Evolutionary conservation across 1,140 invertebrate species (phyloP), one percentile per base, ranked within the genome.

Genomic region (Cyrtorhinus lividipennis): DNA sequence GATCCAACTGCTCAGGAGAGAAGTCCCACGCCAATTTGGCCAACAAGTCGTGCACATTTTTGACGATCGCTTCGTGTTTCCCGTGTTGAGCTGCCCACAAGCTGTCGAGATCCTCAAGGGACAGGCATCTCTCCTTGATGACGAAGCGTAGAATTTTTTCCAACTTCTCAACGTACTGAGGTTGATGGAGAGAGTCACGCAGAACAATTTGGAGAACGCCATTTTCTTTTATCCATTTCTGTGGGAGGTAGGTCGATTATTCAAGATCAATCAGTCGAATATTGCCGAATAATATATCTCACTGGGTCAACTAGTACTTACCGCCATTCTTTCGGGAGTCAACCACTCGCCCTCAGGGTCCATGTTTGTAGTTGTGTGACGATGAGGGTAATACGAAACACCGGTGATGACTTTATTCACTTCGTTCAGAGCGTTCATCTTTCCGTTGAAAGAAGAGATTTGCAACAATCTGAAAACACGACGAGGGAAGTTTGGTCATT

Each of bases 361-460:
- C 58, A 82, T 72, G 53, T 77, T 76, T 53, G 80, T 77, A 15
- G 63, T 22, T 53, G 69, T 66, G 70, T 86, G 84, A 64, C 81
- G 78, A 74, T 82, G 82, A 10, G 90, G 84, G 75, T 92, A 92
- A 72, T 91, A 92, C 56, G 85, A 85, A 44, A 95, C 90, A 71
- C 86, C 89, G 24, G 87, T 85, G 56, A 97, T 93, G 24, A 97
- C 89, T 81, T 97, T 96, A 76, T 98, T 98, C 38, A 98, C 92
- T 82, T 98, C 95, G 77, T 98, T 98, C 30, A 98, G 77, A 25
- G 95, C 94, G 74, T 95, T 97, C 95, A 98, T 98, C 79, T 98
- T 98, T 10, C 95, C 94, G 78, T 98, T 98, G 72, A 97, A 98
- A 44, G 93, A 97, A 15, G 94, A 97, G 72, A 97, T 95, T 81